Evolutionary conservation across 2,888 invertebrate species (phyloP).

Genomic region (Rhodophaea formosa): DNA sequence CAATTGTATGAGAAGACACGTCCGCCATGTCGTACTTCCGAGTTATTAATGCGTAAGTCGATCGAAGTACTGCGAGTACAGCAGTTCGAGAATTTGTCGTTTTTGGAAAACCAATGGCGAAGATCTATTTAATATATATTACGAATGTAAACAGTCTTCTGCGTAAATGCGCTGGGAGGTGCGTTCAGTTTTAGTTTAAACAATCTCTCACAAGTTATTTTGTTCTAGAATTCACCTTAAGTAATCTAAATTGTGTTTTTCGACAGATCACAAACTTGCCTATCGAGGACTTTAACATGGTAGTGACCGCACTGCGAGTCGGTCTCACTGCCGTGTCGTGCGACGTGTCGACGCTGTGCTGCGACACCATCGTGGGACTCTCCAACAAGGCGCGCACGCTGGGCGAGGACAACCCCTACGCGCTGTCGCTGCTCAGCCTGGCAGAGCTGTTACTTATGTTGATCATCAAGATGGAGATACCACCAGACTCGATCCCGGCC

Average conservation of each 20-base stretch:
- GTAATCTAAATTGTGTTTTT: background rate
- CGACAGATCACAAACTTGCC: constrained; percentile 64
- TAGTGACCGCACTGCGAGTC: constrained; percentile 65
- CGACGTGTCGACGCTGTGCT: constrained; percentile 71
- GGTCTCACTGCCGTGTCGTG: constrained; percentile 72
- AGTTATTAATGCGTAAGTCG: too few relatives aligned
- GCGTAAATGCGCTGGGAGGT: too few relatives aligned
- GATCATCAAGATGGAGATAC: constrained; percentile 74
- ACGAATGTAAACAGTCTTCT: too few relatives aligned
- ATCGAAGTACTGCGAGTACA: too few relatives aligned
- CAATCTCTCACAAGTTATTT: too few relatives aligned
- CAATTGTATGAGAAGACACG: too few relatives aligned
- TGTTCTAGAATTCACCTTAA: too few relatives aligned
- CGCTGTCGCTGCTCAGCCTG: constrained; percentile 57
- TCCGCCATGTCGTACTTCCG: too few relatives aligned
- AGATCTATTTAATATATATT: too few relatives aligned
- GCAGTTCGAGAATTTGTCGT: too few relatives aligned
- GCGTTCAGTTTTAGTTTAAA: too few relatives aligned
- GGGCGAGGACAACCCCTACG: constrained; percentile 62
- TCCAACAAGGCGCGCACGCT: constrained; percentile 57
- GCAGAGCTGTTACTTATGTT: constrained; percentile 69
- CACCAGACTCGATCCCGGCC: constrained; percentile 70
- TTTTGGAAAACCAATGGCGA: too few relatives aligned
- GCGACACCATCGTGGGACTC: constrained; percentile 70
- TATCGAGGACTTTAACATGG: constrained; percentile 71